Base-by-base conservation (phyloP, 2,113 vertebrate species). In the Spea bombifrons region DNA sequence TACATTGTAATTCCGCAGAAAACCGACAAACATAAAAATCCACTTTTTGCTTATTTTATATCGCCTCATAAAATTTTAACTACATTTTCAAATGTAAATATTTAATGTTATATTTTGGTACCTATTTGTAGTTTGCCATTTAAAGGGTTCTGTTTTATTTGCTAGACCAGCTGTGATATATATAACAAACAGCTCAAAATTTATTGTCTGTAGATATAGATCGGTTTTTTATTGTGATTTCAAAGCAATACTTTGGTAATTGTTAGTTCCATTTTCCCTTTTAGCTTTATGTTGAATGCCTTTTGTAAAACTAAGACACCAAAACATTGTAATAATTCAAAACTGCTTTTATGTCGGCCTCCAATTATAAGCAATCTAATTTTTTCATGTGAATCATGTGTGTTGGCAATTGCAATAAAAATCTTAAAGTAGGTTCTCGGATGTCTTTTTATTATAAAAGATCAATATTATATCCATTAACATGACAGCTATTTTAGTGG, bases 31-130 rank as follows among this genome's bases (percentile, higher is more conserved):
- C 64, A 68, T 68, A 49, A 59, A 73, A 63, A 67, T 67, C 44
- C 8, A 59, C 10, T 49, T 80, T 71, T 69, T 69, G 46, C 45
- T 48, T 50, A 53, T 47, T 74, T 48, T 63, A 45, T 53, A 73
- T 71, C 30, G 30, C 30, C 61, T 73, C 59, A 79, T 79, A 79
- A 79, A 79, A 52, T 16, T 67, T 66, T 67, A 73, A 80, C n/a
- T 49, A 16, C 16, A 46, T 80, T 67, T 73, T 7, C 5, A 73
- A 73, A 67, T 47, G 30, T 80, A 80, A 80, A 80, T 73, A 73
- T 67, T 80, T 67, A 48, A 80, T 7, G 16, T 57, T 13, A 10
- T 55, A 49, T 80, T 80, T 49, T 12, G 52, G 71, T 80, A 55
- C 66, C 49, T 80, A 59, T 52, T 55, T 52, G 46, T 43, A 48